These are phyloP conservation scores for Uloborus diversus DNA, from an alignment of 1,140 invertebrate species.

Conservation along the genomic window DNA sequence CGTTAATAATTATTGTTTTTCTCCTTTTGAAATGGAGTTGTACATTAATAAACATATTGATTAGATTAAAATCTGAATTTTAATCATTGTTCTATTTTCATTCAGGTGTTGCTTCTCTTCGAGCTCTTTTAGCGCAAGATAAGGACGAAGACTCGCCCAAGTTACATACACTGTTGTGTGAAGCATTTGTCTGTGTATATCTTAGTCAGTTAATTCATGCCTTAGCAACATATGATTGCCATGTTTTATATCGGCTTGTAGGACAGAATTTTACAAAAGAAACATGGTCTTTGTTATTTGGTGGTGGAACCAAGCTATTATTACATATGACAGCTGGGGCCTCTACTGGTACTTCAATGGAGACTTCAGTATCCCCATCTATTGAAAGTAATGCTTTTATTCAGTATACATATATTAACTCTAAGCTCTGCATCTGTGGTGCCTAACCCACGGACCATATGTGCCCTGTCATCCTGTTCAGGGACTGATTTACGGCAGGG, in stretches of 20 bases:
- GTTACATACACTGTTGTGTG: constrained; percentile 88
- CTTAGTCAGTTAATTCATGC: constrained; percentile 92
- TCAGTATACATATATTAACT: neutral
- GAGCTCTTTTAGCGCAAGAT: constrained; percentile 87
- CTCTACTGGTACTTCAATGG: constrained; percentile 6
- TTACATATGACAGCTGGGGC: constrained; percentile 75
- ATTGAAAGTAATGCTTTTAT: constrained; percentile 59
- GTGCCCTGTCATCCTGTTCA: too few species aligned
- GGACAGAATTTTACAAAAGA: constrained; percentile 82
- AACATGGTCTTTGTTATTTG: constrained; percentile 89
- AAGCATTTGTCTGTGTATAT: constrained; percentile 92
- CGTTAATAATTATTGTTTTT: neutral
- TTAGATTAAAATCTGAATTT: neutral
- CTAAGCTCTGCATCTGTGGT: too few species aligned
- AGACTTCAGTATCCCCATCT: constrained; percentile 36
- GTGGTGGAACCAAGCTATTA: constrained; percentile 92
- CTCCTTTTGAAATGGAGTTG: neutral
- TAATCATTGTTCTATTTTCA: neutral
- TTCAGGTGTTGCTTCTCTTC: constrained; percentile 85
- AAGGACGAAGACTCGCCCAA: constrained; percentile 96
- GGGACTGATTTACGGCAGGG: too few species aligned
- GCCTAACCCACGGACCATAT: too few species aligned
- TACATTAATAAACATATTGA: neutral
- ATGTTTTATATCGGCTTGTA: constrained; percentile 86
- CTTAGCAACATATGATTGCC: constrained; percentile 91